Evolutionary conservation across 30 jellyfish, hydroid and myxozoan species (phyloP), one percentile per base, ranked within the genome.

Genomic region (Aurelia coerulea): DNA sequence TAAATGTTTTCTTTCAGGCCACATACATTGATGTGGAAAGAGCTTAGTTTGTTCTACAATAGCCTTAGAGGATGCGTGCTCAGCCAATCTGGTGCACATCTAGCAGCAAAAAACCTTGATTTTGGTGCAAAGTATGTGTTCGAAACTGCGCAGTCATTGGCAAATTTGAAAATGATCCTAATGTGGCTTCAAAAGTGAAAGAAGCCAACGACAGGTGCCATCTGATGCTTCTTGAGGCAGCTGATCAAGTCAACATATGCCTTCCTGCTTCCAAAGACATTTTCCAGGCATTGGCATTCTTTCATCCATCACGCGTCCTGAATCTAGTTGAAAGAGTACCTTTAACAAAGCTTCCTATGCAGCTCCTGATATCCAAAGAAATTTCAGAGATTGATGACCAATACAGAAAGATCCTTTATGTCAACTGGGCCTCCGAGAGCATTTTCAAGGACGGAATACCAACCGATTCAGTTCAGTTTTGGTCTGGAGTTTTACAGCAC

Each of bases 81-180:
- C 53, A 62, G 66, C 37, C 10, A 41, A 41, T 23, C 70, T 67
- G 78, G 92, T 51, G 56, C 66, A 52, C 56, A 77, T 49, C 51
- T 73, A 77, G 63, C 68, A 39, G 83, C 66, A 58, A 4, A 39
- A 59, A 62, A 77, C n/a, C 78, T 60, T 62, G 68, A 62, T 39
- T 75, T 86, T 77, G 92, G 96, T 31, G 85, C 85, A 13, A 75
- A 76, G 53, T 76, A 78, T 86, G 74, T 76, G 56, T 51, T 33
- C 54, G 87, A 76, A 33, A 32, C 77, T 49, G 68, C 62, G 39
- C 46, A 49, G 59, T 53, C 56, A 32, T 66, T 29, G 35, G 54
- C 69, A 54, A 71, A 50, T 33, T 54, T 37, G 31, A 68, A n/a
- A 42, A 74, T 65, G 86, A 65, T 84, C 39, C 51, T 68, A 56